Evolutionary conservation across 2,797 vertebrate species (phyloP).

Genomic region (Distichodus sexfasciatus): DNA sequence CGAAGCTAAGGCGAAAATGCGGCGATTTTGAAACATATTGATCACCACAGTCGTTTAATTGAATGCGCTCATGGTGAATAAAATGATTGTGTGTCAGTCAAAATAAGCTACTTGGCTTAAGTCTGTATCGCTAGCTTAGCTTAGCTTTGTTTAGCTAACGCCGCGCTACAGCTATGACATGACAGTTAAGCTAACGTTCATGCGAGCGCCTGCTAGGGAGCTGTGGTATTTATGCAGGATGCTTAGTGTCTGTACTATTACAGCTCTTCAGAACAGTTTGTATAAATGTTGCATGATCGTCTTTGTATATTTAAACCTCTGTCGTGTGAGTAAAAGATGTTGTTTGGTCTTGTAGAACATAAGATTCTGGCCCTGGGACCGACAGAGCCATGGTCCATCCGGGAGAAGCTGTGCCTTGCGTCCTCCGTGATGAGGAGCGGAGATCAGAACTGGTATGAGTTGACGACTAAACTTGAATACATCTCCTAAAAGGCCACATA

Average conservation of each 20-base stretch:
- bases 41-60: not conserved
- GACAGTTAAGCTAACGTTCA: too few relatives aligned
- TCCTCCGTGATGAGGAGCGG: slow-evolving; percentile 98
- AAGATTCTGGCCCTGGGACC: slow-evolving; percentile 90
- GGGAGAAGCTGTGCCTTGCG: slow-evolving; percentile 95
- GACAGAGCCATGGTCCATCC: slow-evolving; percentile 94
- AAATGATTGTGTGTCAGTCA: too few relatives aligned
- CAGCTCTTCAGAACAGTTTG: too few relatives aligned
- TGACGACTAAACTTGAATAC: not conserved
- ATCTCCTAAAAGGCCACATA: not conserved
- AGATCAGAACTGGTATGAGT: slow-evolving; percentile 94
- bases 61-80: too few relatives aligned
- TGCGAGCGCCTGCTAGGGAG: too few relatives aligned
- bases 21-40: not conserved
- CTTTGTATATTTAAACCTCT: not conserved
- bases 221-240: too few relatives aligned
- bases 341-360: slow-evolving; percentile 77
- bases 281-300: not conserved
- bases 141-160: too few relatives aligned
- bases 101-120: too few relatives aligned
- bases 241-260: too few relatives aligned
- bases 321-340: not conserved
- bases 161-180: too few relatives aligned
- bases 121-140: too few relatives aligned
- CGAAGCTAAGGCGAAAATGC: not conserved